Percentiles rank a stretch among this genome's conserved stretches.
These are phyloP conservation scores for Sebastes kiyomatsui DNA, from an alignment of 2,797 vertebrate species.

Conservation along the genomic window DNA sequence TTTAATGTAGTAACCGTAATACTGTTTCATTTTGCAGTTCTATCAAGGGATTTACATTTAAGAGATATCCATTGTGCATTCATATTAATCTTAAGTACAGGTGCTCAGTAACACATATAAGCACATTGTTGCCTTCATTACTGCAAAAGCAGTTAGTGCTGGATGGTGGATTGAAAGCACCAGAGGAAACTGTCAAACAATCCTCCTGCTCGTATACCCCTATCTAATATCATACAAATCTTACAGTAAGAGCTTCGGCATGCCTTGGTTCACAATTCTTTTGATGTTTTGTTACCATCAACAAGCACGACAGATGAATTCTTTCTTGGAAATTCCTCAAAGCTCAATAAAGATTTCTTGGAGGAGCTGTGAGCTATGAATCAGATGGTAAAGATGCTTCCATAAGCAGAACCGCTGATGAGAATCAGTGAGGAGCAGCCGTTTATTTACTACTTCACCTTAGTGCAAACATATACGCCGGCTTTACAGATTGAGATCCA, in stretches of 20 bases:
- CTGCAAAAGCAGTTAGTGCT: not conserved
- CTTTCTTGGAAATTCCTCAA: constrained; percentile 32
- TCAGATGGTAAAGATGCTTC: constrained; percentile 36
- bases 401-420: constrained; percentile 44
- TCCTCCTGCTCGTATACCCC: not conserved
- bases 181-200: not conserved
- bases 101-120: not conserved
- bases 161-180: not conserved
- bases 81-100: not conserved
- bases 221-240: not conserved
- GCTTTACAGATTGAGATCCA: constrained; percentile 3
- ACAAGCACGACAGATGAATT: not conserved
- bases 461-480: constrained; percentile 28
- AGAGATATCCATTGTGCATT: not conserved
- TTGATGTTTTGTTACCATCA: constrained; percentile 8
- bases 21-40: not conserved
- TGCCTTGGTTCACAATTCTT: not conserved
- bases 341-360: constrained; percentile 39
- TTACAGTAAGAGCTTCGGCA: not conserved
- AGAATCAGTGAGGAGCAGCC: constrained; percentile 21
- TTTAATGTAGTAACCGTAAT: not conserved
- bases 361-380: constrained; percentile 25
- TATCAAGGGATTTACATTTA: not conserved
- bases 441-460: constrained; percentile 43
- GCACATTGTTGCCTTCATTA: not conserved